phyloP scores from a whole-genome alignment of 2,113 vertebrate genomes.

The Litocranius walleri region DNA sequence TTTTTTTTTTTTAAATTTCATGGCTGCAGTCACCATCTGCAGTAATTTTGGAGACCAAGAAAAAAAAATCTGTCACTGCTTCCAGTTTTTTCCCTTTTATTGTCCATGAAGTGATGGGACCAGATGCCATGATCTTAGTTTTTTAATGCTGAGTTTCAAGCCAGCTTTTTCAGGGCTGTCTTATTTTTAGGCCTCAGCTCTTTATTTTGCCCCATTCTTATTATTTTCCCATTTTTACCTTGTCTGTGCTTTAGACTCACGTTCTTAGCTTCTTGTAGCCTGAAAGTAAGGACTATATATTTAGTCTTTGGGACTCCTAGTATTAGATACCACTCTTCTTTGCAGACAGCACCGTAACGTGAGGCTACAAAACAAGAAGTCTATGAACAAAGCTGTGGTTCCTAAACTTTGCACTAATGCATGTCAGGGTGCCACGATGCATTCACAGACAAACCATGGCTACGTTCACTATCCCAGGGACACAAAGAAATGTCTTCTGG shows the following conservation, averaged over 20 bases:
- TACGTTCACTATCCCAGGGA: background rate
- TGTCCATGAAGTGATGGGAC: background rate
- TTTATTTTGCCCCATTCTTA: background rate
- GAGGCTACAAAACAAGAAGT: background rate
- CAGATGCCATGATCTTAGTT: background rate
- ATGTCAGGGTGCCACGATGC: accelerated
- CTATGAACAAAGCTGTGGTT: background rate
- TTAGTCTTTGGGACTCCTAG: background rate
- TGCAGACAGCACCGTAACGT: background rate
- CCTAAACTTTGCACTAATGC: background rate
- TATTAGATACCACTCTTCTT: background rate
- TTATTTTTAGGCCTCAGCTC: background rate
- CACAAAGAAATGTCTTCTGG: background rate
- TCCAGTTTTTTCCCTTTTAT: background rate
- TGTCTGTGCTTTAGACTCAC: background rate
- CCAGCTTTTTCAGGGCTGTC: background rate
- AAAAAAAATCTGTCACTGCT: background rate
- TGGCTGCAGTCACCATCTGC: background rate
- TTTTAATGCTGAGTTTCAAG: background rate
- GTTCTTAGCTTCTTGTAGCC: background rate
- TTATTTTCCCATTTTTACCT: background rate
- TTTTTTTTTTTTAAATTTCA: background rate
- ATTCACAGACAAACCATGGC: background rate
- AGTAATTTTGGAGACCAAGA: background rate
- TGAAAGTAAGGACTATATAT: background rate